Conservation (phyloP, 2,888 invertebrate species). For the Coelinius sp. region DNA sequence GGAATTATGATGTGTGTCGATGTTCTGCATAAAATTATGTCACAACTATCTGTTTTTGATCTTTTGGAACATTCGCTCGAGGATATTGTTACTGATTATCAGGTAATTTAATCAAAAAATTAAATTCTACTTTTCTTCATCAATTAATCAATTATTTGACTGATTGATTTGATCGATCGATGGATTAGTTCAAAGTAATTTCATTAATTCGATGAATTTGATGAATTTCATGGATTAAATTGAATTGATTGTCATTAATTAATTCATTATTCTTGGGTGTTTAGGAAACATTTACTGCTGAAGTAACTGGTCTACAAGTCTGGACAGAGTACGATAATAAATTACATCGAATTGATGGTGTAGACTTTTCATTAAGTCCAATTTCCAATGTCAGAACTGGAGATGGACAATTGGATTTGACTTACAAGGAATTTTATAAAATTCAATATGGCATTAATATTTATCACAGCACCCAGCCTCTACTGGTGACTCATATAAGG, state of each 20-base stretch:
- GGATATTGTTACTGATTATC: conserved; percentile 69
- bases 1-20: conserved; percentile 84
- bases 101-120: conserved; percentile 69
- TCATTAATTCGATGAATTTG: not conserved
- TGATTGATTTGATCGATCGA: too few species aligned
- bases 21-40: conserved; percentile 86
- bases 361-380: conserved; percentile 73
- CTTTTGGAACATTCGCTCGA: conserved; percentile 74
- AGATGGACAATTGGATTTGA: conserved; percentile 60
- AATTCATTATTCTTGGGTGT: too few species aligned
- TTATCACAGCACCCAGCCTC: conserved; percentile 79
- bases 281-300: conserved; percentile 64
- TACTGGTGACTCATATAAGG: conserved; percentile 81
- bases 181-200: too few species aligned
- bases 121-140: too few species aligned
- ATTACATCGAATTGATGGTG: conserved; percentile 82
- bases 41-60: conserved; percentile 81
- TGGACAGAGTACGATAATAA: conserved; percentile 85
- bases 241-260: too few species aligned
- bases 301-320: conserved; percentile 75
- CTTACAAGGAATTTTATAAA: conserved; percentile 78
- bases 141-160: too few species aligned
- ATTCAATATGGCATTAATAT: conserved; percentile 80
- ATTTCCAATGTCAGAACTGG: conserved; percentile 70
- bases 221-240: not conserved